Conservation (phyloP, 92 coral and sea anemone genomes). For the Zoanthus sansibaricus region DNA sequence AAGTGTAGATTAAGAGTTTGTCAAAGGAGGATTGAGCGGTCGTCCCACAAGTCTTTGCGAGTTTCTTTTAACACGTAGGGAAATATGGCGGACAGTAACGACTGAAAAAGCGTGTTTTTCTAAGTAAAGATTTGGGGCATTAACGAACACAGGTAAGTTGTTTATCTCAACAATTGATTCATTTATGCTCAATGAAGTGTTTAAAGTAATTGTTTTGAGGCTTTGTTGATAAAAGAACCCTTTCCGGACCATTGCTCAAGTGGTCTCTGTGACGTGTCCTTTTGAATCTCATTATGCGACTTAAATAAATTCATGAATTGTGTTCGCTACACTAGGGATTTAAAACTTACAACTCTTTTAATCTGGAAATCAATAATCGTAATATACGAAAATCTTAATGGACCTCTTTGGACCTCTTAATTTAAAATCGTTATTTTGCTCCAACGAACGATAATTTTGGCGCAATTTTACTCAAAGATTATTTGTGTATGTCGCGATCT, state of each 20-base stretch:
- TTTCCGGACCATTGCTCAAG: neutral
- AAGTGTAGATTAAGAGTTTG: too few relatives aligned
- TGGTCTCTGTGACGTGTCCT: neutral
- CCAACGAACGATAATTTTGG: neutral
- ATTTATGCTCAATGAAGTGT: neutral
- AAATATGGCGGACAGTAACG: too few relatives aligned
- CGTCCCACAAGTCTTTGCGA: too few relatives aligned
- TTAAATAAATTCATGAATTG: neutral
- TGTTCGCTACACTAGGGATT: neutral
- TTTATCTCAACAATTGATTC: neutral
- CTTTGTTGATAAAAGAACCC: neutral
- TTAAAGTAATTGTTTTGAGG: neutral
- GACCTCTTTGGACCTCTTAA: slow-evolving; percentile 14
- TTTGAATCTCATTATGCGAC: neutral
- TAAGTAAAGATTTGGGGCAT: neutral
- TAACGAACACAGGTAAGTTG: neutral
- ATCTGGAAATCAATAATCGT: neutral
- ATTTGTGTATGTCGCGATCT: neutral
- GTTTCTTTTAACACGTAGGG: too few relatives aligned
- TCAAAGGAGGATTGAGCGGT: too few relatives aligned
- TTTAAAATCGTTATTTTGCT: neutral
- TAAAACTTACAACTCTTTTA: neutral
- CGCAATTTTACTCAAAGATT: neutral
- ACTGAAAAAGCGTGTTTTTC: too few relatives aligned
- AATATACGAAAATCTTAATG: neutral